Evolutionary conservation across 2,888 invertebrate species (phyloP).

Genomic region (Entomobrya proxima): DNA sequence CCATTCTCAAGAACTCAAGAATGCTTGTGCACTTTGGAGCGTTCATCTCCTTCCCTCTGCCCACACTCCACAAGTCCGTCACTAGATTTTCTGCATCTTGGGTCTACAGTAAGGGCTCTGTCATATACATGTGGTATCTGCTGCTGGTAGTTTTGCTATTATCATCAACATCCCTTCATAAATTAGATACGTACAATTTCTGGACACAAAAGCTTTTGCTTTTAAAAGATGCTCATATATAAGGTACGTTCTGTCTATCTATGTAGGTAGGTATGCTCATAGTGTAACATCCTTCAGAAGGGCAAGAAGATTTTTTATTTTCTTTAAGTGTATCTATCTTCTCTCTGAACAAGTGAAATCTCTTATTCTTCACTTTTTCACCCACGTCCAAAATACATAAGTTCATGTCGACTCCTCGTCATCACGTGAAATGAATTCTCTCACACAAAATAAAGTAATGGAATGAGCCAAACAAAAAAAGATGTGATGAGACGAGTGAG

Average conservation of each 20-base stretch:
- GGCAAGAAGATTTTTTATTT: not conserved
- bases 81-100: not conserved
- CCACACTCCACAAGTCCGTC: not conserved
- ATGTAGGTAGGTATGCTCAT: not conserved
- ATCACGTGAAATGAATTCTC: slow-evolving; percentile 55
- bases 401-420: slow-evolving; percentile 58
- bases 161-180: slow-evolving; percentile 43
- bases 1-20: slow-evolving; percentile 59
- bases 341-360: slow-evolving; percentile 47
- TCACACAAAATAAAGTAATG: slow-evolving; percentile 40
- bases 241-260: not conserved
- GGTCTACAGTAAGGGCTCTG: not conserved
- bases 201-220: slow-evolving; percentile 30
- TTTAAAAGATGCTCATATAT: not conserved
- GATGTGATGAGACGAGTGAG: not conserved
- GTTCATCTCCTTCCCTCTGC: slow-evolving; percentile 42
- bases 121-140: not conserved
- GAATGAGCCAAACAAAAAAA: slow-evolving; percentile 26
- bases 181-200: slow-evolving; percentile 45
- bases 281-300: not conserved
- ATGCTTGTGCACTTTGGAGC: slow-evolving; percentile 50
- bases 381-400: slow-evolving; percentile 57
- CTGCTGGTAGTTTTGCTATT: not conserved
- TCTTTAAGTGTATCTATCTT: slow-evolving; percentile 18
- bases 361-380: slow-evolving; percentile 54